Base-by-base conservation (phyloP, 2,113 vertebrate genomes). In the Pelecanus crispus region DNA sequence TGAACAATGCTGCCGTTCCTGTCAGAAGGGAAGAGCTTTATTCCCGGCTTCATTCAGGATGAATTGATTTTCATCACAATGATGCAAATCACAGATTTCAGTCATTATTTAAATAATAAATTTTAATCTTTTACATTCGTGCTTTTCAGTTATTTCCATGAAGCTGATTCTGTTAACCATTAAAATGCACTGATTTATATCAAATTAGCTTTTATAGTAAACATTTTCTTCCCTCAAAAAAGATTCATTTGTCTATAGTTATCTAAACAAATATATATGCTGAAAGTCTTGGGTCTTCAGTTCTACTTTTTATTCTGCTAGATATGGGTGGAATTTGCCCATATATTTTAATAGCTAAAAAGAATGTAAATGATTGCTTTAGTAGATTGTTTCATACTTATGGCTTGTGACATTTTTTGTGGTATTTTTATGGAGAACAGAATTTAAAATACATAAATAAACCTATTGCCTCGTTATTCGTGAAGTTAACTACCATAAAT, bases 1-100 rank as follows among this genome's bases (percentile, higher is more conserved):
- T 62, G 85, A 98, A 97, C 96, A 97, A 97, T 89, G 82, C 44
- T 81, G 94, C 95, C 42, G 72, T 92, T 97, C 94, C 86, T 94
- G 97, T 94, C 85, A 68, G 14, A n/a, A 47, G 75, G 47, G 63
- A 70, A 74, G 36, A 17, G 36, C 66, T 67, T 88, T 88, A 72
- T 87, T 87, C 86, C 83, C n/a, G 2, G 74, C 75, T 62, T 71
- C 79, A 40, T 62, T 88, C 85, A 71, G 79, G 88, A n/a, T 36
- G 32, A 77, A 92, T 19, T 88, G n/a, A 83, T 90, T 90, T 66
- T 88, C 88, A 86, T 78, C 79, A 88, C 79, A 94, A 77, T 45
- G 63, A 94, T 92, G 88, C 77, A 95, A 86, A 97, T 80, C 3
- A 0, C 66, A 92, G 65, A 88, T 88, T 88, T 78, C 67, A 74